A percentile compares a stretch with the other conserved stretches of the same genome.
phyloP scores from a whole-genome alignment of 1,140 invertebrate species.

The Micrasema longulum region DNA sequence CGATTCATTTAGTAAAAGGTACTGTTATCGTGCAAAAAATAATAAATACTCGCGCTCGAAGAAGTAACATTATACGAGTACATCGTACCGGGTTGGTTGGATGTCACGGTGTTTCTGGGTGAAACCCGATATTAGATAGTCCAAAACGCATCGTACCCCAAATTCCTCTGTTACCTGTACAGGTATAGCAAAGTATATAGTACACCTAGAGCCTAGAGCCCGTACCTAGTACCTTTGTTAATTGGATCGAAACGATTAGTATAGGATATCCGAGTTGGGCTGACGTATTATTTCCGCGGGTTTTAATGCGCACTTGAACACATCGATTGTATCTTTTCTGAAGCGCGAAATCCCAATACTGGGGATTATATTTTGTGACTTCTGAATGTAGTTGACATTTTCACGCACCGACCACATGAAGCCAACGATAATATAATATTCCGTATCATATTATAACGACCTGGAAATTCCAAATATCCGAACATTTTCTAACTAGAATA shows the following conservation, averaged over 20 bases:
- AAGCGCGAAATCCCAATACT: neutral
- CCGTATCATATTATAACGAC: no score
- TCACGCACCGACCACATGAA: slow-evolving; percentile 9
- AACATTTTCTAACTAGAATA: no score
- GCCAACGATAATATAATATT: neutral
- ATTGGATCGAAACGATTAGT: slow-evolving; percentile 45
- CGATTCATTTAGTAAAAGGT: no score
- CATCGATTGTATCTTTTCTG: neutral
- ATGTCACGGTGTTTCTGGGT: neutral
- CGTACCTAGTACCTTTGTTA: slow-evolving; percentile 1
- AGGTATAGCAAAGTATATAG: no score
- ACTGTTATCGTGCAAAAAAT: no score
- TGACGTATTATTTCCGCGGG: neutral
- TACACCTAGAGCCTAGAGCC: no score
- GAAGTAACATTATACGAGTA: no score
- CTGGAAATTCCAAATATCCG: no score
- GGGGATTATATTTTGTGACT: slow-evolving; percentile 12
- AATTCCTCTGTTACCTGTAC: neutral
- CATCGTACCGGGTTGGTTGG: no score
- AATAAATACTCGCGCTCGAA: no score
- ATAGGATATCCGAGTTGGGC: slow-evolving; percentile 23
- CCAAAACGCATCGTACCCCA: slow-evolving; percentile 21
- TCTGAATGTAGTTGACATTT: slow-evolving; percentile 20
- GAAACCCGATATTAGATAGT: slow-evolving; percentile 21
- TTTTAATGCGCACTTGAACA: slow-evolving; percentile 25